Percentiles rank a stretch among this genome's conserved stretches.
phyloP scores from a whole-genome alignment of 2,113 vertebrate genomes.

The Mirounga angustirostris region DNA sequence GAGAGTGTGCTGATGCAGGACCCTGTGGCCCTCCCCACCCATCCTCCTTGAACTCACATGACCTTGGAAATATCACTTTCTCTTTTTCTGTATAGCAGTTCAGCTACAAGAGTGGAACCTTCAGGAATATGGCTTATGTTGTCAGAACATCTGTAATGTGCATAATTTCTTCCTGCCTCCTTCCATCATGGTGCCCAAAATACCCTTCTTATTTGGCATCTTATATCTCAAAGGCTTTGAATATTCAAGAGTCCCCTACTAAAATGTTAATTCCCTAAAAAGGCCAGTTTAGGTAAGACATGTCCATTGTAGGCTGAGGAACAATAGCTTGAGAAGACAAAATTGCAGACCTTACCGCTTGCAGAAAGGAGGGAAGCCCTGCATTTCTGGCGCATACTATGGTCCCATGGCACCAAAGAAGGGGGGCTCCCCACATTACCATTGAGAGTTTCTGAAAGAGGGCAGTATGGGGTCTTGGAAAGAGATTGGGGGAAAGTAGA shows the following conservation, averaged over 20 bases:
- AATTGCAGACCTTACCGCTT: background rate
- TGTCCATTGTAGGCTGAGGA: background rate
- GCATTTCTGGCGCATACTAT: background rate
- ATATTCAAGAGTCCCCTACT: slow-evolving; percentile 11
- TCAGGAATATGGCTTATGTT: background rate
- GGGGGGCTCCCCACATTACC: background rate
- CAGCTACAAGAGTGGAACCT: background rate
- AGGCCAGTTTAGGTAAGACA: background rate
- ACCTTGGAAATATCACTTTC: slow-evolving; percentile 26
- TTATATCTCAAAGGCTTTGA: slow-evolving; percentile 16
- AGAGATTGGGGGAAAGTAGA: background rate
- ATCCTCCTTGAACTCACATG: background rate
- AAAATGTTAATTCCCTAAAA: slow-evolving; percentile 24
- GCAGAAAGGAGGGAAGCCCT: background rate
- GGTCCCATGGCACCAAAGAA: background rate
- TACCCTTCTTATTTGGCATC: background rate
- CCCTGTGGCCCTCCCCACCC: background rate
- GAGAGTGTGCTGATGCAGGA: background rate
- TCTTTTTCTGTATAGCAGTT: background rate
- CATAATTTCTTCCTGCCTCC: background rate
- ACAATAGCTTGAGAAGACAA: background rate
- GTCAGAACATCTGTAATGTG: background rate
- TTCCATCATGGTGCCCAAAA: background rate
- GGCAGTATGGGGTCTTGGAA: background rate
- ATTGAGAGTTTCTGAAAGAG: background rate